Evolutionary conservation across 1,140 invertebrate genomes (phyloP), one percentile per base, ranked within the genome.

Genomic region (Drosophila bocqueti): DNA sequence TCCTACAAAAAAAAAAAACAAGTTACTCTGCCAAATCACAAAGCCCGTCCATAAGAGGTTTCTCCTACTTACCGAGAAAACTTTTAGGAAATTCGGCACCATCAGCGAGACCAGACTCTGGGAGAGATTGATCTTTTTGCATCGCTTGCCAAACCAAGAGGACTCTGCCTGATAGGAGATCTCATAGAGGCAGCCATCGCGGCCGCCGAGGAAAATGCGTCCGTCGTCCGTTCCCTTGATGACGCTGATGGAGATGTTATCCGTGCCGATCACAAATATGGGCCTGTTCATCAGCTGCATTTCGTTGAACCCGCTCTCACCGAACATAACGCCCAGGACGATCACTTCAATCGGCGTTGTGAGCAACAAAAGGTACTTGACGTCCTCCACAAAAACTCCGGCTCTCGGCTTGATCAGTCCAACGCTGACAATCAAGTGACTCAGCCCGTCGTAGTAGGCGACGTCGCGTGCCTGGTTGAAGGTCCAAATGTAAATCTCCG

Each of bases 161-260:
- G 96, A 95, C 93, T 97, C 96, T 38, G 96, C 96, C 95, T 98
- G 97, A 94, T 99, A 99, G 82, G 95, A 95, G 80, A 99, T 96
- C 95, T 99, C 99, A 95, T 97, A 99, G 2, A 99, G 93, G 81
- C 96, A 97, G 15, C 99, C 98, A 94, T 99, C 98, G 93, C 96
- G 97, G 43, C 97, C 98, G 29, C 98, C 98, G 87, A 99, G 95
- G 93, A 99, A 99, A 81, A 99, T 97, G 78, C 99, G 94, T 0
- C 99, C 99, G 92, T 95, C 95, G 29, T 94, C 94, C 2, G 97
- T 97, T 38, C 98, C 96, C 52, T 95, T 95, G 60, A 99, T 96
- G 60, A 96, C 96, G 65, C 96, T 96, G 71, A 99, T 96, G 63
- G 96, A 96, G 18, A 97, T 95, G 76, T 98, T 98, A 94, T 99